A percentile compares a stretch with the other conserved stretches of the same genome.
Conservation (phyloP, 2,888 invertebrate species). For the Azorinus chamasolen region DNA sequence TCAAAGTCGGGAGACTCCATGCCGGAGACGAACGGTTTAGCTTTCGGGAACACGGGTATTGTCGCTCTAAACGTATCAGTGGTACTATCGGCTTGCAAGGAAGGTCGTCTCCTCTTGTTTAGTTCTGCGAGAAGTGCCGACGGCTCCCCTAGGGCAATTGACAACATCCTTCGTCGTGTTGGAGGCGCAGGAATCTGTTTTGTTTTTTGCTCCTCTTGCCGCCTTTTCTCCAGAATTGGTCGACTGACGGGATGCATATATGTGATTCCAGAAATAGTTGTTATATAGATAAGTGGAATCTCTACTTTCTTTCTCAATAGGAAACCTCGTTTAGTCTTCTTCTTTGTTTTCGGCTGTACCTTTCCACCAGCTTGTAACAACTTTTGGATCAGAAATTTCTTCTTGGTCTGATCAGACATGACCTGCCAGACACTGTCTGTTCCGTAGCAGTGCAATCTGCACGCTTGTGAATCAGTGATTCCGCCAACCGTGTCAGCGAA, state of each 20-base stretch:
- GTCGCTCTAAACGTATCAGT: neutral
- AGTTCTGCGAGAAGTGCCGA: too few species aligned
- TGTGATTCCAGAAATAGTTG: constrained; percentile 36
- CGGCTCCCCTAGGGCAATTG: too few species aligned
- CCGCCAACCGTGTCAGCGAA: constrained; percentile 56
- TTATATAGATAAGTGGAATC: constrained; percentile 49
- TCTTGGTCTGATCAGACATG: constrained; percentile 22
- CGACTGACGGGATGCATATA: constrained; percentile 49
- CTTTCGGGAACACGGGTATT: constrained; percentile 25
- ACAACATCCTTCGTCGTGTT: constrained; percentile 8
- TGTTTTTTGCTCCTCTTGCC: constrained; percentile 7
- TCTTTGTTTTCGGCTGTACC: constrained; percentile 10
- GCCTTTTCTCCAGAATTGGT: constrained; percentile 13
- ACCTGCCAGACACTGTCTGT: constrained; percentile 21
- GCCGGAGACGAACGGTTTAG: constrained; percentile 19
- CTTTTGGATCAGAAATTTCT: constrained; percentile 25
- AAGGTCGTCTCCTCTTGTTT: too few species aligned
- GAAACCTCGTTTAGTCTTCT: constrained; percentile 2
- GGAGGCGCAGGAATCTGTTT: neutral
- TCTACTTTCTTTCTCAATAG: constrained; percentile 6
- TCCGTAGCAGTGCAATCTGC: constrained; percentile 52
- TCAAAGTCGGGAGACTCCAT: constrained; percentile 40
- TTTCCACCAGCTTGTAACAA: constrained; percentile 20
- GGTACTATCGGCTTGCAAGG: too few species aligned
- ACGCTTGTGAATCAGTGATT: constrained; percentile 60